Base-by-base conservation (phyloP, 2,888 invertebrate genomes). In the Troglohyphantes excavatus region DNA sequence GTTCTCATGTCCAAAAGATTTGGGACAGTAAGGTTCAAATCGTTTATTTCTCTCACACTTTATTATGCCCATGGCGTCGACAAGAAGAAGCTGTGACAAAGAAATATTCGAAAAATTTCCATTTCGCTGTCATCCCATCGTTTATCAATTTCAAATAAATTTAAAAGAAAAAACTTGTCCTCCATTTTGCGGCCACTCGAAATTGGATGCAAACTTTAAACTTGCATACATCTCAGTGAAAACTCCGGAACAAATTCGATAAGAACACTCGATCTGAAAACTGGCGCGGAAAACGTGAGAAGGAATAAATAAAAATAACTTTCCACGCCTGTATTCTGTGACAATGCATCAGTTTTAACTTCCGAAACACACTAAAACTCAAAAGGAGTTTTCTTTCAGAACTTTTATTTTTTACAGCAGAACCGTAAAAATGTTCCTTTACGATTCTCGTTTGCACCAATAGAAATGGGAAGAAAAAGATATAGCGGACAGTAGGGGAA, bases 31-130 rank as follows among this genome's bases (percentile, higher is more conserved):
- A 39, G 13, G 39, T 39, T 39, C 39, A n/a, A 53, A 78, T 65
- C 78, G 65, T 78, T 78, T 65, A 78, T 78, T 65, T 78, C 43
- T 65, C 43, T 76, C 63, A 39, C 65, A 78, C 78, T 78, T 65
- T 78, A 78, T 78, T 78, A 78, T 78, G 23, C 65, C 13, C 63
- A 26, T 43, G 61, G 39, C 63, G 65, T 39, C 65, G 78, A 78
- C 78, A 78, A 78, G 78, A 63, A 26, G 43, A 78, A 78, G 78
- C 78, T 78, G 78, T 63, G 63, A 78, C 65, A 65, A 76, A 76
- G 59, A 78, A 39, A 65, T 26, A 63, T 43, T 43, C 33, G 63
- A 7, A 78, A 43, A 78, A 78, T 43, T 78, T 65, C 61, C 33
- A 23, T 39, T 43, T 78, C 72, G 53, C 17, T n/a, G 13, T n/a